Base-by-base conservation (phyloP, 2,797 vertebrate genomes). In the Liparis tanakae region DNA sequence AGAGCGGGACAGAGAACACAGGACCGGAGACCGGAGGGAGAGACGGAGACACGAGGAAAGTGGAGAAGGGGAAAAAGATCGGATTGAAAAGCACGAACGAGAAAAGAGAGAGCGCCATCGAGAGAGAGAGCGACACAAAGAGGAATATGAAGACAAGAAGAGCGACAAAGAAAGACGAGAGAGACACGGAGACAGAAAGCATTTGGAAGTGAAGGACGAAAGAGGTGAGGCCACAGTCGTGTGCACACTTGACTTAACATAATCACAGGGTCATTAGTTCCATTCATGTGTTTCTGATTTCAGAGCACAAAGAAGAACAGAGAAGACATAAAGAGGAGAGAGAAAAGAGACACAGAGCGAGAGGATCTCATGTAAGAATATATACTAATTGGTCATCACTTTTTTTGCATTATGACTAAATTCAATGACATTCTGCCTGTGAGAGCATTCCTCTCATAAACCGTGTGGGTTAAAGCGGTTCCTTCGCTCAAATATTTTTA, bases 321-420 rank as follows among this genome's bases (percentile, higher is more conserved):
- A 83, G 72, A 75, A 87, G 78, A 75, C 81, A 87, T 70, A 92
- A 55, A 84, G 94, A 93, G 63, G 92, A 94, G 13, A 84, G 6
- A 87, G 95, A 95, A 67, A 89, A 72, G 68, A 93, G 87, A 72
- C 91, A 84, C 72, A 87, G 46, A 80, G 88, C 93, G 54, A 90
- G 83, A 83, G 91, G 85, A 80, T 76, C 90, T 85, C 88, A 86
- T 18, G 90, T 94, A 82, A 77, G 83, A 18, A 57, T 76, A 10
- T 37, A 17, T 17, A 37, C 25, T 51, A 10, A n/a, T 54, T 43
- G 6, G 59, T 5, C 8, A 51, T 51, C 13, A 0, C 15, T 20
- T 1, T 44, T 30, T 59, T 37, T 59, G 12, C 3, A 51, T 33
- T 60, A n/a, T 15, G 4, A 18, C 7, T 10, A 17, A 30, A n/a